Evolutionary conservation across 37 sponge, comb jelly and placozoan species (phyloP), one percentile per base, ranked within the genome.

Genomic region (Petrosia ficiformis): DNA sequence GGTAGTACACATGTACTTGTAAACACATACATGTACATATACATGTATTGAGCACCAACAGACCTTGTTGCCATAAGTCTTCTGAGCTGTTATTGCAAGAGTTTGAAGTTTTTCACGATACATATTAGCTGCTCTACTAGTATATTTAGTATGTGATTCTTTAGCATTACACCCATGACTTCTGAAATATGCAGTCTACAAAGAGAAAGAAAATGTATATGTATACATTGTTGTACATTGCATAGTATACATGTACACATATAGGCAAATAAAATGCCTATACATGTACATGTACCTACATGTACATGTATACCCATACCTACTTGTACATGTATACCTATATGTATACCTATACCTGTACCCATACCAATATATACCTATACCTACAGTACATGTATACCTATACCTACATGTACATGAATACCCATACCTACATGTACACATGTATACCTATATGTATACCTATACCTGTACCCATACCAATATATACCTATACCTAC

Each of bases 81-180:
- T 85, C 72, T 91, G 95, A 4, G 94, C 73, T 39, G 78, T 73
- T 19, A 83, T 88, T 22, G 99, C 91, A 71, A 84, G 40, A 25
- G 42, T 68, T 19, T 48, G 70, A 31, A 98, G 71, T 63, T 98
- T 98, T 72, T 98, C 94, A 39, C 94, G 64, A 71, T 98, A 98
- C 67, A 98, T 57, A 16, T 86, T 63, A 33, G 99, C 99, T 35
- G 94, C 99, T 31, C 99, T 87, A 35, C 99, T 98, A 83, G 89
- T 87, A 82, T 98, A 98, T 89, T 98, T 98, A 33, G 88, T 71
- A 16, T 85, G 71, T 42, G 94, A 79, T 10, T 95, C 95, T 14
- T 84, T 91, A 1, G 89, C 67, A 22, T 56, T 81, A 29, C 93
- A 90, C 56, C 99, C 99, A 84, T 98, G 97, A 35, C 92, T 89